phyloP scores from a whole-genome alignment of 1,140 invertebrate species.

The Drosophila nasuta region DNA sequence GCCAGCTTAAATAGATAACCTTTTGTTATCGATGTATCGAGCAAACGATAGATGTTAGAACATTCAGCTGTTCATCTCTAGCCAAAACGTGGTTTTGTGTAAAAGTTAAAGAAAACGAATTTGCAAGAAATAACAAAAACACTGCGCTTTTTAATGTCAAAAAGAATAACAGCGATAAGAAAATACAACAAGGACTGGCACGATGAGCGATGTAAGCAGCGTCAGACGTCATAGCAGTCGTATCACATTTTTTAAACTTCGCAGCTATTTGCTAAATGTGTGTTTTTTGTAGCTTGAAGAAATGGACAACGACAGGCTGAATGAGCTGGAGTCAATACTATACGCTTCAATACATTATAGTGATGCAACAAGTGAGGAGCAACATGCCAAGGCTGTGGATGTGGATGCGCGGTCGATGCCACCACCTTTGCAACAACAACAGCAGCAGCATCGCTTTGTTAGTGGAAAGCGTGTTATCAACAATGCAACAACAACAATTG shows the following conservation, averaged over 20 bases:
- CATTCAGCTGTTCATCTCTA: slow-evolving; percentile 28
- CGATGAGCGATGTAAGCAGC: slow-evolving; percentile 65
- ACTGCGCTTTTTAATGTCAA: slow-evolving; percentile 41
- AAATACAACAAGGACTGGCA: slow-evolving; percentile 45
- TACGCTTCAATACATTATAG: slow-evolving; percentile 83
- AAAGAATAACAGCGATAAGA: slow-evolving; percentile 20
- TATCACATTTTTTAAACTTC: neutral
- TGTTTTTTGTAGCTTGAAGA: slow-evolving; percentile 65
- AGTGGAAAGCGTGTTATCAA: slow-evolving; percentile 61
- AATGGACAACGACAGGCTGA: slow-evolving; percentile 76
- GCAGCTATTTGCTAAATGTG: neutral
- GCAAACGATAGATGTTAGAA: slow-evolving; percentile 10
- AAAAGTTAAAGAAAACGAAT: slow-evolving; percentile 9
- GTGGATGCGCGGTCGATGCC: slow-evolving; percentile 49
- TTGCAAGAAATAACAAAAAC: slow-evolving; percentile 11
- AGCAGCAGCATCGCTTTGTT: slow-evolving; percentile 46
- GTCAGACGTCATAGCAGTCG: neutral
- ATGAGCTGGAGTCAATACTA: slow-evolving; percentile 84
- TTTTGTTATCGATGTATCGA: slow-evolving; percentile 1
- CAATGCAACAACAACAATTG: slow-evolving; percentile 32
- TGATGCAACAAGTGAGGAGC: slow-evolving; percentile 48
- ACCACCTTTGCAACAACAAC: slow-evolving; percentile 39
- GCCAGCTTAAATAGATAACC: too few species aligned
- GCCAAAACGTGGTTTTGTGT: slow-evolving; percentile 53
- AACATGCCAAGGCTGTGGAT: too few species aligned